Conservation (phyloP, 92 coral and sea anemone species). For the Epizoanthus illoricatus region DNA sequence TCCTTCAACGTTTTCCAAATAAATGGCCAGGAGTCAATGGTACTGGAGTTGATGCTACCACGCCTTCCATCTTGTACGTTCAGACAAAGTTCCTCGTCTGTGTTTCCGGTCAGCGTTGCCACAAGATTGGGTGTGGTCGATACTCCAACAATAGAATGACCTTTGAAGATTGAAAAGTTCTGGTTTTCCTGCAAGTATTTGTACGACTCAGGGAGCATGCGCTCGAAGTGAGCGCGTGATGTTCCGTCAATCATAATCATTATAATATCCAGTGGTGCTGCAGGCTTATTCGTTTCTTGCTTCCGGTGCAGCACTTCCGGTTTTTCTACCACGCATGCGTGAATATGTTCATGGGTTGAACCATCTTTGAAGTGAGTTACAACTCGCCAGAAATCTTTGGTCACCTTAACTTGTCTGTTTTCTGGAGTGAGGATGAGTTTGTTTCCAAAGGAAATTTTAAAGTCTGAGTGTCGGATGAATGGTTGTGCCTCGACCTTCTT, state of each 20-base stretch:
- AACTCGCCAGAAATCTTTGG: conserved; percentile 55
- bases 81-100: conserved; percentile 32
- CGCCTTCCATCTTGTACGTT: conserved; percentile 59
- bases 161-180: conserved; percentile 53
- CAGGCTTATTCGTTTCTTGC: conserved; percentile 1
- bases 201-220: conserved; percentile 64
- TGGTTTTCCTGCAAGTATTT: conserved; percentile 51
- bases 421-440: conserved; percentile 6
- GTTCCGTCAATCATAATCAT: conserved; percentile 66
- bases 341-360: conserved; percentile 44
- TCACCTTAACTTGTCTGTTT: conserved; percentile 2
- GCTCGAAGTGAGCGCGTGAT: conserved; percentile 77
- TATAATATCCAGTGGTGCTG: conserved; percentile 61
- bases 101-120: conserved; percentile 66
- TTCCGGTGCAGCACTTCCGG: conserved; percentile 60
- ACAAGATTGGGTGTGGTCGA: conserved; percentile 64
- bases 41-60: conserved; percentile 42
- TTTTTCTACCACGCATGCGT: conserved; percentile 67
- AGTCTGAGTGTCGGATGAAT: conserved; percentile 7
- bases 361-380: conserved; percentile 35
- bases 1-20: conserved; percentile 63
- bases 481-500: conserved; percentile 9
- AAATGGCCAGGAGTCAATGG: conserved; percentile 71
- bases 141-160: conserved; percentile 71
- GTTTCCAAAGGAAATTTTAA: conserved; percentile 8